phyloP scores from a whole-genome alignment of 2,888 invertebrate species.

The Polylopha cassiicola region DNA sequence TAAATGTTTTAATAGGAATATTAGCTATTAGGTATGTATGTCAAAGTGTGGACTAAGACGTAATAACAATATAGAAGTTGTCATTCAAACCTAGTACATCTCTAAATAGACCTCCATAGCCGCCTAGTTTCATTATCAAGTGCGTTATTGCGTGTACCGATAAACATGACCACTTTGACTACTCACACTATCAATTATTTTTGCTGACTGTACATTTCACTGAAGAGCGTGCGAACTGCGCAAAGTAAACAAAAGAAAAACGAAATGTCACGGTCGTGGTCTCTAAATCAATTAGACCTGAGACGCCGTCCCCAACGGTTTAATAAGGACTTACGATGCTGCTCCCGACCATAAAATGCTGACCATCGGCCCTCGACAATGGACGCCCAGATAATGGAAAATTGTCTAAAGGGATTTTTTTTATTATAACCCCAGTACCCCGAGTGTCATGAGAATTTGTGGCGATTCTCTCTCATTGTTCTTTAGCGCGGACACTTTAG shows the following conservation, averaged over 20 bases:
- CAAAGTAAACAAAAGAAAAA: conserved; percentile 46
- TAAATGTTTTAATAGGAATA: too few relatives aligned
- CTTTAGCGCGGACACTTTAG: conserved; percentile 31
- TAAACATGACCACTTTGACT: too few relatives aligned
- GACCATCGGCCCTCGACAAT: conserved; percentile 61
- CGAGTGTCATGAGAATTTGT: conserved; percentile 57
- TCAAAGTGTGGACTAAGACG: too few relatives aligned
- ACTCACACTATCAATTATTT: too few relatives aligned
- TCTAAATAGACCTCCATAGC: too few relatives aligned
- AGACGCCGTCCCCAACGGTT: conserved; percentile 60
- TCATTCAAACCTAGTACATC: too few relatives aligned
- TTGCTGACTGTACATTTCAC: too few relatives aligned
- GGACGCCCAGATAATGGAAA: conserved; percentile 69
- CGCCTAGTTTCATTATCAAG: too few relatives aligned
- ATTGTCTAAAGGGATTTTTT: conserved; percentile 69
- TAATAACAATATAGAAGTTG: too few relatives aligned
- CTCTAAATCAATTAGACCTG: conserved; percentile 70
- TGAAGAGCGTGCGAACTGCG: too few relatives aligned
- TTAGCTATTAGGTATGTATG: too few relatives aligned
- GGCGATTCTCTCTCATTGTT: conserved; percentile 47
- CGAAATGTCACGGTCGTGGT: conserved; percentile 47
- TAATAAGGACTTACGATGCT: conserved; percentile 70
- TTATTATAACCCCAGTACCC: conserved; percentile 64
- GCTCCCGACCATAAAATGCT: conserved; percentile 61
- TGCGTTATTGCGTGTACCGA: too few relatives aligned